phyloP scores from a whole-genome alignment of 2,888 invertebrate species.

The Trachelus tabidus region DNA sequence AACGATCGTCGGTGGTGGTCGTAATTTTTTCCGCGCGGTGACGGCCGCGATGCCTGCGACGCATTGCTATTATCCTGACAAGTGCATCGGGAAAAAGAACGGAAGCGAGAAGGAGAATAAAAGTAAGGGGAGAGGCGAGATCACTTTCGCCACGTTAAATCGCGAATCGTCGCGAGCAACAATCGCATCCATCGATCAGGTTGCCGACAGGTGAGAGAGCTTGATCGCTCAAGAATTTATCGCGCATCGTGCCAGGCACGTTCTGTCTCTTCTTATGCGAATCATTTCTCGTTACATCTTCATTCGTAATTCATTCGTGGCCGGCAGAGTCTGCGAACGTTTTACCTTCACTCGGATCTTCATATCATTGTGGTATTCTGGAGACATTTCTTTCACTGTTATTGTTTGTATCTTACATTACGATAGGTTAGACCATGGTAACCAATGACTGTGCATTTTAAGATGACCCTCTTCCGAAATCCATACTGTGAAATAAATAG shows the following conservation, averaged over 20 bases:
- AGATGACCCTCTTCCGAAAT: slow-evolving; percentile 14
- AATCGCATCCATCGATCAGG: slow-evolving; percentile 22
- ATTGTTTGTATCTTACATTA: neutral
- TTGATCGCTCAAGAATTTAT: neutral
- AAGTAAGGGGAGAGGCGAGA: slow-evolving; percentile 12
- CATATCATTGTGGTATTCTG: neutral
- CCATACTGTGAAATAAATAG: neutral
- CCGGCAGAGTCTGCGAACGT: neutral
- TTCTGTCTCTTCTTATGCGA: neutral
- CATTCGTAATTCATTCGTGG: neutral
- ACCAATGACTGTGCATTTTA: slow-evolving; percentile 56
- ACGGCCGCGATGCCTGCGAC: slow-evolving; percentile 54
- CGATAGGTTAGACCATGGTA: slow-evolving; percentile 43
- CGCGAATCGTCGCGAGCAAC: slow-evolving; percentile 17
- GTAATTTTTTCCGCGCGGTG: slow-evolving; percentile 12
- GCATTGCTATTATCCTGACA: slow-evolving; percentile 40
- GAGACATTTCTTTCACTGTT: neutral
- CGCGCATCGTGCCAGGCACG: neutral
- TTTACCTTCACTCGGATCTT: neutral
- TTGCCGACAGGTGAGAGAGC: slow-evolving; percentile 29
- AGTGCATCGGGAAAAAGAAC: slow-evolving; percentile 32
- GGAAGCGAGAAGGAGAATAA: slow-evolving; percentile 18
- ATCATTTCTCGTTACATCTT: neutral
- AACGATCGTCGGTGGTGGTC: slow-evolving; percentile 22
- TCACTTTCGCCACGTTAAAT: neutral